Base-by-base conservation (phyloP, 2,888 invertebrate species). In the Leucophenga montana region DNA sequence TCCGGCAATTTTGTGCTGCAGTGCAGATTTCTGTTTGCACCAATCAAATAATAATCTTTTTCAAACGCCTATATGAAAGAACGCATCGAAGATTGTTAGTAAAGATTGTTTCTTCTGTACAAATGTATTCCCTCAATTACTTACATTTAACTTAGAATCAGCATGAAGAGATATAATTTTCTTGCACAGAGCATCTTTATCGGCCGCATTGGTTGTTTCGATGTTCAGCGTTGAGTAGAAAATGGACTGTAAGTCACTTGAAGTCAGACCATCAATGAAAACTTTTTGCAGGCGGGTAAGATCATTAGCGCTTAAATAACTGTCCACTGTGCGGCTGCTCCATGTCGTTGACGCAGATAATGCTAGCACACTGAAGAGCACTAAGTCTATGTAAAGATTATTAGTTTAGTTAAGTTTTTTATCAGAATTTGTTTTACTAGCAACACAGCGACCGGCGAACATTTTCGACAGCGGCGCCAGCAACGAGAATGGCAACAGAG, bases 201-300 rank as follows among this genome's bases (percentile, higher is more conserved):
- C 89, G 50, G 91, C 87, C 76, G 91, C 91, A 78, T 92, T 93
- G 1, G 95, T 89, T 59, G 93, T 89, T 77, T 92, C 92, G 69
- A 93, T 91, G 61, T 96, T 97, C 68, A 93, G 90, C 0, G 93
- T 90, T 3, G 94, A 93, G 89, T 94, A 94, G 86, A 95, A 94
- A 39, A 94, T 88, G 4, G 92, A 89, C 68, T 92, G 89, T 59
- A 94, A 83, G 85, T 95, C 95, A 76, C 91, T 90, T 69, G 90
- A 91, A 72, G 89, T 89, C 5, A 91, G 77, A 46, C 90, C 91
- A 70, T 87, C 86, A n/a, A 75, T 74, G 71, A 88, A 89, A 1
- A 89, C 88, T 59, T 85, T 83, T 64, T 88, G 85, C 46, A 89
- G 83, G 75, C 89, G 88, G 74, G 79, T 82, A 57, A 86, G 73